A percentile compares a stretch with the other conserved stretches of the same genome.
Conservation (phyloP, 1,140 invertebrate species). For the Zophobas morio region DNA sequence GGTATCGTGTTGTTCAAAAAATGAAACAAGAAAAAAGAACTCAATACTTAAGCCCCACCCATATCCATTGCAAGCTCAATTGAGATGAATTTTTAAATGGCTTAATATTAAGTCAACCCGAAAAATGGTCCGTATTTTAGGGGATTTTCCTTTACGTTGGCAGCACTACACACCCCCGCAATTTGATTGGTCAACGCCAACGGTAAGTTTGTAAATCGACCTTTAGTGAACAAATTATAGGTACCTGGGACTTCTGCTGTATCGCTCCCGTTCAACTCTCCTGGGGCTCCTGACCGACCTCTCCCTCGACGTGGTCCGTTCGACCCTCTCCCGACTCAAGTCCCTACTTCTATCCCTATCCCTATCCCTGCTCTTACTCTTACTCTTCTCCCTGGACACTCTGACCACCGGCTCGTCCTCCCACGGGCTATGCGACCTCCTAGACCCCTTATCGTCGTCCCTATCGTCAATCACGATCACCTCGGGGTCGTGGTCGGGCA, state of each 20-base stretch:
- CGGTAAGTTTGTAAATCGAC: too few species aligned
- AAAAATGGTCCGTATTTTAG: too few species aligned
- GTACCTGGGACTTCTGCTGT: slow-evolving; percentile 5
- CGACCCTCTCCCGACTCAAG: background rate
- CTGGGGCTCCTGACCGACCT: background rate
- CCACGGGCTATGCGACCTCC: slow-evolving; percentile 64
- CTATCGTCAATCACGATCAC: slow-evolving; percentile 64
- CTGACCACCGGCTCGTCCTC: slow-evolving; percentile 54
- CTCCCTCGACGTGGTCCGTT: background rate
- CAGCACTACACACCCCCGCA: too few species aligned
- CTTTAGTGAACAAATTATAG: too few species aligned
- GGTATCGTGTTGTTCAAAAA: too few species aligned
- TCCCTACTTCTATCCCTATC: slow-evolving; percentile 55
- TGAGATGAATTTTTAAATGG: too few species aligned
- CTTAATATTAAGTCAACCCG: too few species aligned
- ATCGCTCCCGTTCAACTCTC: background rate
- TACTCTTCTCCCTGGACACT: slow-evolving; percentile 52
- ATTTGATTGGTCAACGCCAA: too few species aligned
- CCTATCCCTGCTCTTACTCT: slow-evolving; percentile 37
- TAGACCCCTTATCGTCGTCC: slow-evolving; percentile 59
- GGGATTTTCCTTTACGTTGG: too few species aligned
- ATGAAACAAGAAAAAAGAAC: too few species aligned
- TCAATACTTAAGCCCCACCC: too few species aligned
- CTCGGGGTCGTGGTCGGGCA: slow-evolving; percentile 64
- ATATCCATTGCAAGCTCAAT: too few species aligned